These are phyloP conservation scores for Myanophis thanlyinensis DNA, from an alignment of 2,113 vertebrate genomes.

Conservation along the genomic window DNA sequence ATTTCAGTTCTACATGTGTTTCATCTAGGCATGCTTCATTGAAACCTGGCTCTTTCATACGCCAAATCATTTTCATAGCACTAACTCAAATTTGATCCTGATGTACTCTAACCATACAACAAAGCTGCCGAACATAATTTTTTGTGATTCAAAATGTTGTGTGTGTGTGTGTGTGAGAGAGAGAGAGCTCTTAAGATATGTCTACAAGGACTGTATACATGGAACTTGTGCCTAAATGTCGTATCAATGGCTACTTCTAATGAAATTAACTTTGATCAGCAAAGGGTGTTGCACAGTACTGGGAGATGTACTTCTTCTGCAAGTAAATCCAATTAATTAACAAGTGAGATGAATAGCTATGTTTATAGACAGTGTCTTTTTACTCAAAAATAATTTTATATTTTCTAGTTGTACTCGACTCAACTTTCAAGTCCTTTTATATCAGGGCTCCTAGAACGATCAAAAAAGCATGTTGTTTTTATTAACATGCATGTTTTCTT, in stretches of 20 bases:
- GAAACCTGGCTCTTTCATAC: background rate
- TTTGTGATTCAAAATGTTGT: no score
- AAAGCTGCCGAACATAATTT: background rate
- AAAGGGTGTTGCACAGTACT: background rate
- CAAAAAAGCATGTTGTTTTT: background rate
- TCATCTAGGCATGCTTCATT: background rate
- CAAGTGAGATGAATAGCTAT: background rate
- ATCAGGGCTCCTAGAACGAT: no score
- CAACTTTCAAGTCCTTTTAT: background rate
- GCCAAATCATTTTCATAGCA: background rate
- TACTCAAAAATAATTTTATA: background rate
- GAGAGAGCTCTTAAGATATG: background rate
- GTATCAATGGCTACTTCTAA: background rate
- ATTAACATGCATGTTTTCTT: no score
- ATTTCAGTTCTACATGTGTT: background rate
- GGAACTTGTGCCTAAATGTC: background rate
- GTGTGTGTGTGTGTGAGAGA: background rate
- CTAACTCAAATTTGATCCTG: background rate
- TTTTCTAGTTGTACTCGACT: background rate
- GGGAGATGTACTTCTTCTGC: background rate
- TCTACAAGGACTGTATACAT: background rate
- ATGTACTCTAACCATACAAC: background rate
- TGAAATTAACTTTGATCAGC: background rate
- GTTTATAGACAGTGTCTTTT: no score
- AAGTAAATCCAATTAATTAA: background rate